Evolutionary conservation across 2,113 vertebrate genomes (phyloP).

Genomic region (Otus sunia): DNA sequence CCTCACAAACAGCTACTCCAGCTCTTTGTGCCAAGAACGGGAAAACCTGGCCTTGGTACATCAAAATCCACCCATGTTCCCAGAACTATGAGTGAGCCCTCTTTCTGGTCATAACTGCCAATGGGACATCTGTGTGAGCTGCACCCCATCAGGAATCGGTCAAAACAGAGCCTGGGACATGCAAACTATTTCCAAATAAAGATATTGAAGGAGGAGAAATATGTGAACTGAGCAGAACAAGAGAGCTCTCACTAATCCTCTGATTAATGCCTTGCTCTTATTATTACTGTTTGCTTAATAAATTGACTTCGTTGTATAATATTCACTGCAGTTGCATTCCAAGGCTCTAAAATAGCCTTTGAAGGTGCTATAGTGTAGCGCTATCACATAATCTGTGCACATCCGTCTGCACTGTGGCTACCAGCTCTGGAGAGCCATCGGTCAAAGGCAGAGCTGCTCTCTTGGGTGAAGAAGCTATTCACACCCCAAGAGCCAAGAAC

Average conservation of each 20-base stretch:
- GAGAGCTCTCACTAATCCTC: neutral
- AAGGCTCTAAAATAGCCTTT: neutral
- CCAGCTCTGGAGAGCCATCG: fast-evolving
- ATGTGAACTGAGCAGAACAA: neutral
- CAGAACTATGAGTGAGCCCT: neutral
- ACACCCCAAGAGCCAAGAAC: neutral
- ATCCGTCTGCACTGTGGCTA: neutral
- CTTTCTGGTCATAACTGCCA: neutral
- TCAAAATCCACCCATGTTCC: neutral
- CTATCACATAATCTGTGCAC: neutral
- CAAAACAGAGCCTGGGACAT: neutral
- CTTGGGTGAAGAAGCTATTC: neutral
- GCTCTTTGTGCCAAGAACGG: neutral
- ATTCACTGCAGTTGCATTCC: neutral
- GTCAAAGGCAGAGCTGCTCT: neutral
- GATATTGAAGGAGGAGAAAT: neutral
- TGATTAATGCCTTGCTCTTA: neutral
- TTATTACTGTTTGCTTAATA: neutral
- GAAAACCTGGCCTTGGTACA: neutral
- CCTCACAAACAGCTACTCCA: neutral
- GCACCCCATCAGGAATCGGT: neutral
- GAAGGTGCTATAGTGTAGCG: neutral
- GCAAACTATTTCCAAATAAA: neutral
- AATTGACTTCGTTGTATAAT: neutral
- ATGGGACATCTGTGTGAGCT: neutral